Base-by-base conservation (phyloP, 2,113 vertebrate species). In the Riparia riparia region DNA sequence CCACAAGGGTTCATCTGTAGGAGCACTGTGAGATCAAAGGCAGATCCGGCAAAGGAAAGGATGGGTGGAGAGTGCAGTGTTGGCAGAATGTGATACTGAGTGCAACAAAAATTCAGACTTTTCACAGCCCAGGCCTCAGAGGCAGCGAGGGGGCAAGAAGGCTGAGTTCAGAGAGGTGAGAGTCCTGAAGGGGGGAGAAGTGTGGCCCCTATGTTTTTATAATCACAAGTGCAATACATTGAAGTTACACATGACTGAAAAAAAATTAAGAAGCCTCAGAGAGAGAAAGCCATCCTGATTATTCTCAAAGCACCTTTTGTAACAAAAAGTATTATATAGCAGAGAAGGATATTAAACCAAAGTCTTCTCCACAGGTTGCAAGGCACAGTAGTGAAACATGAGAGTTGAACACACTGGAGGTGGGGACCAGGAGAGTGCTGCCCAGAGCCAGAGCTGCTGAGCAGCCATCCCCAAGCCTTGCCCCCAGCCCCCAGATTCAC, bases 91-190 rank as follows among this genome's bases (percentile, higher is more conserved):
- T 50, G 56, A 84, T 47, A 84, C 16, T 22, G 50, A 84, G 29
- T 58, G 60, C 72, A 89, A 54, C 12, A 89, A 64, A 66, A 91
- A 86, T 80, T 66, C 89, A 58, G 42, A 82, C 87, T 78, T 41
- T 53, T 89, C 65, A 54, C 42, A 54, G 22, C 29, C 39, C 24
- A 54, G 45, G 18, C 41, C 26, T 5, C 5, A 70, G 51, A 87
- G 26, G 83, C 68, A 69, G 19, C 0, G 0, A 81, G 54, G 31
- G 19, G 28, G 9, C 18, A 11, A 21, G 28, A 37, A 14, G 31
- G 14, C 42, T 28, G 61, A 74, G 28, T 5, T 78, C 41, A 86
- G 47, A 80, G 63, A 86, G 25, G 15, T 82, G 45, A 41, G 44
- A 61, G 32, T 63, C 11, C 60, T 73, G 76, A 64, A 76, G 12